Evolutionary conservation across 2,113 vertebrate species (phyloP).

Genomic region (Salminus brasiliensis): DNA sequence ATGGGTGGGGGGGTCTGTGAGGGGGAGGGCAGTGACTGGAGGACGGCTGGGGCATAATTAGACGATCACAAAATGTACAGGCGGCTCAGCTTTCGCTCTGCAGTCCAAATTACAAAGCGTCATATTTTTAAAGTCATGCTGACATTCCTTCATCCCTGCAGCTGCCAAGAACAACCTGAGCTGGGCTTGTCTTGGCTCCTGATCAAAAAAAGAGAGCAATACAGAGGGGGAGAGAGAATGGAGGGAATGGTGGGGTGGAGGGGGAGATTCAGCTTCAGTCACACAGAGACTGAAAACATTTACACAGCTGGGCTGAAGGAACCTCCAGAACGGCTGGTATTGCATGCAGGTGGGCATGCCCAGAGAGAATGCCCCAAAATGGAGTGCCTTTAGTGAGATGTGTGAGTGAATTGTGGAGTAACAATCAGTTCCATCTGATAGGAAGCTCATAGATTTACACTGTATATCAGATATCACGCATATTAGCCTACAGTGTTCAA

Average conservation of each 20-base stretch:
- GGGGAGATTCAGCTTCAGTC: slow-evolving; percentile 79
- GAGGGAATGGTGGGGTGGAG: not conserved
- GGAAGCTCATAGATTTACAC: not conserved
- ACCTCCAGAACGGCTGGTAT: slow-evolving; percentile 11
- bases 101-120: slow-evolving; percentile 89
- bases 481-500: too few species aligned
- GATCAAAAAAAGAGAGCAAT: slow-evolving; percentile 63
- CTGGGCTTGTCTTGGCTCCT: slow-evolving; percentile 90
- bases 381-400: not conserved
- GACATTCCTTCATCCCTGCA: slow-evolving; percentile 91
- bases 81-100: slow-evolving; percentile 86
- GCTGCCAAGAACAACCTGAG: slow-evolving; percentile 94
- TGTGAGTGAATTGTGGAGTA: not conserved
- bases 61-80: slow-evolving; percentile 85
- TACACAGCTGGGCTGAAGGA: slow-evolving; percentile 90
- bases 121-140: slow-evolving; percentile 93
- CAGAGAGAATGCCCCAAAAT: not conserved
- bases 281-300: slow-evolving; percentile 97
- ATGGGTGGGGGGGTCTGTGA: slow-evolving; percentile 15
- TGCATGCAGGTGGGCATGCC: not conserved
- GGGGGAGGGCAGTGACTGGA: slow-evolving; percentile 20
- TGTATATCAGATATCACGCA: not conserved
- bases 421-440: not conserved
- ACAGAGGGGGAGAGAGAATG: not conserved
- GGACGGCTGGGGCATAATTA: slow-evolving; percentile 72